Evolutionary conservation across 2,888 invertebrate species (phyloP), one percentile per base, ranked within the genome.

Genomic region (Clunio marinus): DNA sequence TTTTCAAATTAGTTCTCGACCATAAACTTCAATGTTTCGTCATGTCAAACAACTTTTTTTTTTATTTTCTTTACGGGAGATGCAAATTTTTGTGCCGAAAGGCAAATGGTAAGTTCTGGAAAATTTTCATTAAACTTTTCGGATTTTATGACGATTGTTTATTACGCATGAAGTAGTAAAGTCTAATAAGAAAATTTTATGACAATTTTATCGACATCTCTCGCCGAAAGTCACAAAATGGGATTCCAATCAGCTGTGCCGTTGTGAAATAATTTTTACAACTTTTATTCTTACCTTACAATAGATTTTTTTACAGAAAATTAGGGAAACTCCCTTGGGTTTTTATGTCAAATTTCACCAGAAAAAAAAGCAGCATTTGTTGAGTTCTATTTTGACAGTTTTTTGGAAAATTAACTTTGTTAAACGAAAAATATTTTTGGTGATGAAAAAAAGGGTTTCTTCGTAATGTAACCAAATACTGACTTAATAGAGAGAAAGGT

Each of bases 101-200:
- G 51, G 51, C 51, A 51, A 51, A 51, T 51, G 51, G 51, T 22
- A 51, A 45, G 45, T 45, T 15, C 45, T 15, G 45, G 15, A 4
- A 8, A 15, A 22, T n/a, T 60, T 60, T 60, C 60, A 60, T 60
- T 60, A 60, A 60, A 60, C 32, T 60, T 35, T 55, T 15, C n/a
- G n/a, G 24, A 15, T 58, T 60, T 60, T 60, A 60, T 32, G 60
- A 60, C 60, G 35, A 60, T 60, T 60, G 60, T 60, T 60, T 60
- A 60, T 60, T 60, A 60, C 37, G 60, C 60, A 60, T 60, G 60
- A 60, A 60, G 60, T 35, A 35, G 60, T 60, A 60, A 60, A 60
- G 20, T 60, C 60, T 32, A 35, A 60, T 32, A 32, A 60, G 60
- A 60, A 60, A 60, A 60, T 60, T 60, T 60, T 60, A 60, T 22